These are phyloP conservation scores for Coptodon bakossiorum DNA, from an alignment of 2,113 vertebrate genomes.

Conservation along the genomic window DNA sequence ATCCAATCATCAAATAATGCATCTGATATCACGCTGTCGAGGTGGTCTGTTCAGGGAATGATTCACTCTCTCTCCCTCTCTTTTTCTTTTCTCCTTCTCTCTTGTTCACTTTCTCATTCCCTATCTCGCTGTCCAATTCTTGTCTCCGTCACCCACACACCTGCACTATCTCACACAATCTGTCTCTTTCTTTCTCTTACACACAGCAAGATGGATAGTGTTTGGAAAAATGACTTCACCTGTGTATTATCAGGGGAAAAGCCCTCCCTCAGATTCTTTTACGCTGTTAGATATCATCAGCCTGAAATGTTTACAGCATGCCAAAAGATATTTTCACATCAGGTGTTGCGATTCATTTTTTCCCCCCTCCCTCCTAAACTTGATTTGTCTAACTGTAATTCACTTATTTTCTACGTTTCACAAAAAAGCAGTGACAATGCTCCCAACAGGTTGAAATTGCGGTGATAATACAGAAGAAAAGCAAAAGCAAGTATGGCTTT, in stretches of 20 bases:
- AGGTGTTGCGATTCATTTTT: neutral
- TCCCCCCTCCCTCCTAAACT: neutral
- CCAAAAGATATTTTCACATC: constrained; percentile 1
- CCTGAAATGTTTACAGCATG: constrained; percentile 19
- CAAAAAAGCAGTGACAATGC: neutral
- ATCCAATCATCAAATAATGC: constrained; percentile 71
- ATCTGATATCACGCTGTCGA: constrained; percentile 68
- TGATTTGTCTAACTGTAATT: constrained; percentile 9
- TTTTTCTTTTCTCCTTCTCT: neutral
- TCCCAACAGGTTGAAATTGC: neutral
- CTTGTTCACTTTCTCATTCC: neutral
- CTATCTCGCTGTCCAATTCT: constrained; percentile 17
- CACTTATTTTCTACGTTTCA: neutral
- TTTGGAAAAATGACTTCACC: constrained; percentile 47
- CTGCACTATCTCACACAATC: constrained; percentile 23
- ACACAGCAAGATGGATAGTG: constrained; percentile 30
- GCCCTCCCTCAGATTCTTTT: constrained; percentile 20
- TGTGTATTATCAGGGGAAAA: constrained; percentile 30
- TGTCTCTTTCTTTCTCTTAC: neutral
- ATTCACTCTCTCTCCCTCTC: constrained; percentile 46
- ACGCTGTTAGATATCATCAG: constrained; percentile 15
- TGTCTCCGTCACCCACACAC: constrained; percentile 41
- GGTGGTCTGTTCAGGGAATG: constrained; percentile 64
- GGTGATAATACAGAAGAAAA: neutral
- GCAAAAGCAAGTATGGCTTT: neutral